Evolutionary conservation across 2,797 vertebrate genomes (phyloP), one percentile per base, ranked within the genome.

Genomic region (Peromyscus attwateri): DNA sequence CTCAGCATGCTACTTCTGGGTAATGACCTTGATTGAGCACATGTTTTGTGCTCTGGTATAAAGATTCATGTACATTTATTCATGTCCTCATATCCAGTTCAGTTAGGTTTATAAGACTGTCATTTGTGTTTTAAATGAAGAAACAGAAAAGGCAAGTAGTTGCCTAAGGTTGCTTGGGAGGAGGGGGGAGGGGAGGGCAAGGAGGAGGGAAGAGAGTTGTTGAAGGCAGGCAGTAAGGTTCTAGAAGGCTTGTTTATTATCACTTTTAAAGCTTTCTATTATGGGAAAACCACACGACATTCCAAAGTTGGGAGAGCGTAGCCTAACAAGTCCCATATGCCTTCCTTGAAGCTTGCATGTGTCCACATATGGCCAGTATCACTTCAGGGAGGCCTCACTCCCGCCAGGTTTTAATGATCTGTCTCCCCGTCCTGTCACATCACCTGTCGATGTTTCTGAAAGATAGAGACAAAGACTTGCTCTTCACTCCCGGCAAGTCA

Each of bases 341-440:
- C 83, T 34, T 21, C 49, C 34, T 34, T 16, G 17, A 29, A 79
- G 57, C 27, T 25, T 68, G 23, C 29, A 7, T 13, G 27, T n/a
- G 0, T 46, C 46, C 46, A 34, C 75, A 31, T 11, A 2, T 0
- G 62, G 82, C 75, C 88, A 49, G 10, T 1, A 14, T 4, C 7
- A 7, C 23, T 31, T 66, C 13, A 1, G 6, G 87, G 92, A 55
- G n/a, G 2, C 23, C n/a, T 13, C 1, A 1, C 11, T 21, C 49
- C 37, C n/a, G 0, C 79, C 11, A 13, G n/a, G 0, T 17, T 11
- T 55, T 70, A 62, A n/a, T 3, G 19, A 12, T 25, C 5, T 0
- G 10, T 9, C 52, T 71, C 34, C 13, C 9, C 3, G 0, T 75
- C 55, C 81, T 23, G 12, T 57, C 46, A 3, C 0, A 57, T 82